Evolutionary conservation across 2,113 vertebrate genomes (phyloP).

Genomic region (Taxidea taxus): DNA sequence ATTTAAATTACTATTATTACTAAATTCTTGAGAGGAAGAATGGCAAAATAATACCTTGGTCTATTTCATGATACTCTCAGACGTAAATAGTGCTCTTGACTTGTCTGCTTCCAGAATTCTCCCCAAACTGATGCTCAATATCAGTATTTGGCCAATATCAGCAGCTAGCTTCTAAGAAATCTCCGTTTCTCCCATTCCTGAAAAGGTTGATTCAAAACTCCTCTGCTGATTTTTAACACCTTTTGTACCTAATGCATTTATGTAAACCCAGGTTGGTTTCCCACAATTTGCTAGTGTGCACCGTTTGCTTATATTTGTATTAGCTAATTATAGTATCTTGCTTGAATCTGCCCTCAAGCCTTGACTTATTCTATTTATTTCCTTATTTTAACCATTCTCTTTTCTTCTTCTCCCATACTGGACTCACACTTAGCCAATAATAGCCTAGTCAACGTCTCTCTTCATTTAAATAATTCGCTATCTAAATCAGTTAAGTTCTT

Average conservation of each 20-base stretch:
- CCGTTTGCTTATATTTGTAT: background rate
- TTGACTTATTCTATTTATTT: background rate
- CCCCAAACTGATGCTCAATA: background rate
- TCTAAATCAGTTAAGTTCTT: background rate
- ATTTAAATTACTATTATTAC: background rate
- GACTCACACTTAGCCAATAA: background rate
- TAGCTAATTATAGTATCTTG: background rate
- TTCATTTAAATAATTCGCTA: background rate
- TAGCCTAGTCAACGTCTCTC: background rate
- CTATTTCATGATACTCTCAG: background rate
- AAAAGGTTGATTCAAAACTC: background rate
- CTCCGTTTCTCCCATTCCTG: background rate
- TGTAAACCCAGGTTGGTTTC: background rate
- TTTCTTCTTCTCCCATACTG: background rate
- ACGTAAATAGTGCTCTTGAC: background rate
- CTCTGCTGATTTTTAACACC: background rate
- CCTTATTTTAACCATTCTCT: background rate
- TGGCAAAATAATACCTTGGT: background rate
- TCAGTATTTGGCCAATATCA: background rate
- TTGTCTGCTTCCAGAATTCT: background rate
- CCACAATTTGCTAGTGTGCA: rapidly evolving
- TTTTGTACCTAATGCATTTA: background rate
- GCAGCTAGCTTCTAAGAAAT: background rate
- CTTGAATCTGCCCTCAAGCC: background rate
- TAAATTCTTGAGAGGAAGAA: background rate